Percentiles rank a stretch among this genome's conserved stretches.
Conservation (phyloP, 2,888 invertebrate species). For the Torymus auratus region DNA sequence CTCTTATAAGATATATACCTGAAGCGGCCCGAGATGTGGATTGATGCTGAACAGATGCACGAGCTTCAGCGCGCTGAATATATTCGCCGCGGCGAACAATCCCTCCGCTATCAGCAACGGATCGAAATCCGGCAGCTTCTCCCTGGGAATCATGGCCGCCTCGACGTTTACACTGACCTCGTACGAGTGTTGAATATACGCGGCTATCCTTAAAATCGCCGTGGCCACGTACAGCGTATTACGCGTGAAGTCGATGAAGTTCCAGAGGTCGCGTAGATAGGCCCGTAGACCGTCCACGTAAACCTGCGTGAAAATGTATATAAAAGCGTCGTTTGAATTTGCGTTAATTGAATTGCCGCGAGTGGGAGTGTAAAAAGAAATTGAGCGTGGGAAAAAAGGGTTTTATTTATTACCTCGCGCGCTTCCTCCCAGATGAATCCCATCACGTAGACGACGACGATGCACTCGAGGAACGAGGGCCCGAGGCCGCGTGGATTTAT, state of each 20-base stretch:
- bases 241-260: conserved; percentile 95
- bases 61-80: conserved; percentile 93
- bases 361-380: no score
- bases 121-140: conserved; percentile 94
- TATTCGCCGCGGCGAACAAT: conserved; percentile 95
- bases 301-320: conserved; percentile 75
- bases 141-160: conserved; percentile 87
- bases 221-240: conserved; percentile 91
- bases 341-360: no score
- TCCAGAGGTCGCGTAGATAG: conserved; percentile 96
- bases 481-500: conserved; percentile 86
- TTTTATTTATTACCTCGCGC: conserved; percentile 80
- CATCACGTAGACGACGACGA: conserved; percentile 90
- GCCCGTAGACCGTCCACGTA: conserved; percentile 91
- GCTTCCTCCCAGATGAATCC: conserved; percentile 96
- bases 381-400: no score
- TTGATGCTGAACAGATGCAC: conserved; percentile 95
- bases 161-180: conserved; percentile 84
- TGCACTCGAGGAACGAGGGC: conserved; percentile 89
- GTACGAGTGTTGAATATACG: conserved; percentile 85
- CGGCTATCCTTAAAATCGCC: conserved; percentile 82
- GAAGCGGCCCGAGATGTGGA: conserved; percentile 93
- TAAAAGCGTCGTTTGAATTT: no score
- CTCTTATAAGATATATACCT: conserved; percentile 76
- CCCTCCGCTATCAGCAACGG: conserved; percentile 95